These are phyloP conservation scores for Caracal caracal DNA, from an alignment of 2,113 vertebrate species.

Conservation along the genomic window DNA sequence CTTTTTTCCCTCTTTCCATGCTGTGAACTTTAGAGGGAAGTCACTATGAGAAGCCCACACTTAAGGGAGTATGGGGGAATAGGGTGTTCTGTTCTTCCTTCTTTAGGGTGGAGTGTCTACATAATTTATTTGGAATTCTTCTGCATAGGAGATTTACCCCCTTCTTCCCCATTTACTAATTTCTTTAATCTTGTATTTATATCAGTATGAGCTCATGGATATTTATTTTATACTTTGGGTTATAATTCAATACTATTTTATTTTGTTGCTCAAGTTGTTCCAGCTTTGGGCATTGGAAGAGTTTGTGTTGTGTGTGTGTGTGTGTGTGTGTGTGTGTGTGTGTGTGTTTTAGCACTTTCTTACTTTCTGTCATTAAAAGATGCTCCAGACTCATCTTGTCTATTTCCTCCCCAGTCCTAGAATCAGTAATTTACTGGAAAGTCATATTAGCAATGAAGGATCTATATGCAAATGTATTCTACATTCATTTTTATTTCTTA, in stretches of 20 bases:
- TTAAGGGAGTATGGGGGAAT: neutral
- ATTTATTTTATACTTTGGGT: conserved; percentile 7
- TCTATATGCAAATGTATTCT: neutral
- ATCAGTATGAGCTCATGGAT: neutral
- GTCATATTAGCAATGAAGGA: neutral
- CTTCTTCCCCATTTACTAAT: neutral
- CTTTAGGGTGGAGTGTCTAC: neutral
- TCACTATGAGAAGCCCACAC: neutral
- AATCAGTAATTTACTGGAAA: neutral
- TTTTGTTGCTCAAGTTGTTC: neutral
- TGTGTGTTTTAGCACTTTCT: neutral
- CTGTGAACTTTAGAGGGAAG: neutral
- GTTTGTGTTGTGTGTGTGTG: neutral
- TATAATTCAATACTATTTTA: neutral
- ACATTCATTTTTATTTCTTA: conserved; percentile 6
- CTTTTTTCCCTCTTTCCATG: neutral
- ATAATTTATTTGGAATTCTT: neutral
- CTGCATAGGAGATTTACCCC: neutral
- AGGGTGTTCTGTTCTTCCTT: neutral
- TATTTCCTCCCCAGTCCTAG: neutral
- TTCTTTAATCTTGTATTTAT: neutral
- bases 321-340: too few species aligned
- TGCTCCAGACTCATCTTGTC: neutral
- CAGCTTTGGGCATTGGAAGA: neutral
- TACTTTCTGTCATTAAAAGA: neutral